Conservation (phyloP, 2,888 invertebrate genomes). For the Oxyteleia sp. region DNA sequence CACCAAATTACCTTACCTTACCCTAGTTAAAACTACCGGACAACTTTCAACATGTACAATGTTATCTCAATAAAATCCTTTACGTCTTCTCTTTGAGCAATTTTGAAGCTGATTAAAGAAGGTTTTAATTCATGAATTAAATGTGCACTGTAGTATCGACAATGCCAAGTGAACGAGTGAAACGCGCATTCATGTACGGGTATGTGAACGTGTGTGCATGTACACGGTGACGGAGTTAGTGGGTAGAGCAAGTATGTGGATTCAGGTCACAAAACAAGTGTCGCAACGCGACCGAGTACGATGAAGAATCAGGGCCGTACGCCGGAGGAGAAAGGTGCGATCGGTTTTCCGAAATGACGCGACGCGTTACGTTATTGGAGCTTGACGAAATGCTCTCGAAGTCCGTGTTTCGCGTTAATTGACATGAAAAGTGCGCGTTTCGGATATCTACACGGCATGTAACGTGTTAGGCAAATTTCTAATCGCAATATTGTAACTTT, state of each 20-base stretch:
- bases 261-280: conserved; percentile 85
- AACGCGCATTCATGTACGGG: conserved; percentile 47
- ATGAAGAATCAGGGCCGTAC: conserved; percentile 70
- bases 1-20: too few relatives aligned
- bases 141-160: conserved; percentile 59
- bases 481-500: background rate
- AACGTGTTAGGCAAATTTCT: background rate
- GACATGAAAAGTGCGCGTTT: conserved; percentile 13
- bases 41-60: background rate
- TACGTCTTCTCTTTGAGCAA: background rate
- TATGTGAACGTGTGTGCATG: conserved; percentile 27
- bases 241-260: conserved; percentile 76
- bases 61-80: background rate
- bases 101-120: conserved; percentile 29
- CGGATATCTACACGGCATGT: background rate
- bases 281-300: conserved; percentile 78
- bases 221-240: conserved; percentile 70
- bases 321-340: conserved; percentile 63
- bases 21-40: too few relatives aligned
- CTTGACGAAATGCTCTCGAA: conserved; percentile 45
- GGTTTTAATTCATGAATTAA: conserved; percentile 64
- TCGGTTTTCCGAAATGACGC: conserved; percentile 66
- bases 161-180: conserved; percentile 68
- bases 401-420: conserved; percentile 41
- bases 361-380: conserved; percentile 45